phyloP scores from a whole-genome alignment of 2,797 vertebrate species.

The Borostomias antarcticus region DNA sequence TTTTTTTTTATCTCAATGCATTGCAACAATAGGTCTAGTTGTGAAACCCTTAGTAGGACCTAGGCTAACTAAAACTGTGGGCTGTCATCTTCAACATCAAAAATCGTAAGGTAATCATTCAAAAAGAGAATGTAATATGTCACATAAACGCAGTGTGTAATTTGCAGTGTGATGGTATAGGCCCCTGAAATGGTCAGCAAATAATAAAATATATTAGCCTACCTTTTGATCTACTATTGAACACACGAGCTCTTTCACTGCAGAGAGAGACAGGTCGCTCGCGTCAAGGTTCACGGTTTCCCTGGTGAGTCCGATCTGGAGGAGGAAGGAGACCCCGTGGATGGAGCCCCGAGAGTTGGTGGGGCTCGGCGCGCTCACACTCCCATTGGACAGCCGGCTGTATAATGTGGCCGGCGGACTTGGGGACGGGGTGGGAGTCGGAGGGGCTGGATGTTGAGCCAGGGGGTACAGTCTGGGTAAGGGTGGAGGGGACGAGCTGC shows the following conservation, averaged over 20 bases:
- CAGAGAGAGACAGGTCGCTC: conserved; percentile 83
- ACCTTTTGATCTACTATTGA: conserved; percentile 94
- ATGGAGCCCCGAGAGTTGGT: conserved; percentile 83
- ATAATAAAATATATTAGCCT: conserved; percentile 29
- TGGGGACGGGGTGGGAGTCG: conserved; percentile 80
- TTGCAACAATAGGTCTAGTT: background rate
- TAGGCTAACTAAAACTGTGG: background rate
- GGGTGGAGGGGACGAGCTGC: conserved; percentile 79
- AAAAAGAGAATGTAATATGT: background rate
- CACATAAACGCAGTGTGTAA: background rate
- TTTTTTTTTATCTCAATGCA: background rate
- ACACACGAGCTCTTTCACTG: conserved; percentile 89
- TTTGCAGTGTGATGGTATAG: no score
- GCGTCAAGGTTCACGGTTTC: conserved; percentile 88
- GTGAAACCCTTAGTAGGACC: background rate
- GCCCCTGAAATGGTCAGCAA: no score
- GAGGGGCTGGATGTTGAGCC: conserved; percentile 67
- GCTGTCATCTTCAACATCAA: background rate
- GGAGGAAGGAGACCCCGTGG: conserved; percentile 87
- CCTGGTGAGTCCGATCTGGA: conserved; percentile 91
- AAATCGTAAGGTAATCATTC: background rate
- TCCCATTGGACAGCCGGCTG: conserved; percentile 85
- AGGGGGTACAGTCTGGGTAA: conserved; percentile 77
- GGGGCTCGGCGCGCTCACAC: conserved; percentile 80
- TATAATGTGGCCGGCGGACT: conserved; percentile 82